phyloP scores from a whole-genome alignment of 2,888 invertebrate genomes.

The Minunthozetes semirufus region DNA sequence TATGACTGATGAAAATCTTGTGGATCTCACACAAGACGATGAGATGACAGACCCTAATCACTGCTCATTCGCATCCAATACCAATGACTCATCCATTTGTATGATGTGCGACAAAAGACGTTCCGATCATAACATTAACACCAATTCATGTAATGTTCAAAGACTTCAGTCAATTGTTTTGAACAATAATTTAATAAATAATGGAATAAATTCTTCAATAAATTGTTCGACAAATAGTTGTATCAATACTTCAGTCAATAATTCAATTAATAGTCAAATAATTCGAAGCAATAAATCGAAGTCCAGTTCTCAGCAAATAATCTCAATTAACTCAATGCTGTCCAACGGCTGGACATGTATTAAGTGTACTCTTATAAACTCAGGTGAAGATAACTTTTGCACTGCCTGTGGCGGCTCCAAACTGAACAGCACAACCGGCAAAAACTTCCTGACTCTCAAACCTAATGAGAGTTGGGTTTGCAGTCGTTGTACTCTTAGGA shows the following conservation, averaged over 20 bases:
- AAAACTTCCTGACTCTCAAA: conserved; percentile 62
- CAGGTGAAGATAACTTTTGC: conserved; percentile 63
- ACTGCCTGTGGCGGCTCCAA: conserved; percentile 81
- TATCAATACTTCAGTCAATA: not conserved
- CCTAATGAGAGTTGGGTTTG: conserved; percentile 61
- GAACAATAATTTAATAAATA: conserved; percentile 10
- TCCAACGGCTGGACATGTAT: conserved; percentile 67
- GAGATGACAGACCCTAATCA: conserved; percentile 57
- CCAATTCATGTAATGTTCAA: conserved; percentile 28
- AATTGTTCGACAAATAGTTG: not conserved
- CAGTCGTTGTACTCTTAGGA: conserved; percentile 63
- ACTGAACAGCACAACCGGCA: conserved; percentile 59
- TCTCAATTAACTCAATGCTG: conserved; percentile 1
- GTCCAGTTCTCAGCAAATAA: not conserved
- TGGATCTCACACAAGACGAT: conserved; percentile 22
- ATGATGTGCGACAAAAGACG: conserved; percentile 65
- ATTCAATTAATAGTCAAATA: not conserved
- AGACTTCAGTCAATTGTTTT: conserved; percentile 33
- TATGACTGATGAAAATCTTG: conserved; percentile 1
- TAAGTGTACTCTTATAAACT: conserved; percentile 79
- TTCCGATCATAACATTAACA: conserved; percentile 21
- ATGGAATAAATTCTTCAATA: not conserved
- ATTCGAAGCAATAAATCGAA: conserved; percentile 1
- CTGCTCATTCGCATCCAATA: conserved; percentile 82
- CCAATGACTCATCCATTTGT: conserved; percentile 68